Base-by-base conservation (phyloP, 2,888 invertebrate genomes). In the Lochmaea capreae region DNA sequence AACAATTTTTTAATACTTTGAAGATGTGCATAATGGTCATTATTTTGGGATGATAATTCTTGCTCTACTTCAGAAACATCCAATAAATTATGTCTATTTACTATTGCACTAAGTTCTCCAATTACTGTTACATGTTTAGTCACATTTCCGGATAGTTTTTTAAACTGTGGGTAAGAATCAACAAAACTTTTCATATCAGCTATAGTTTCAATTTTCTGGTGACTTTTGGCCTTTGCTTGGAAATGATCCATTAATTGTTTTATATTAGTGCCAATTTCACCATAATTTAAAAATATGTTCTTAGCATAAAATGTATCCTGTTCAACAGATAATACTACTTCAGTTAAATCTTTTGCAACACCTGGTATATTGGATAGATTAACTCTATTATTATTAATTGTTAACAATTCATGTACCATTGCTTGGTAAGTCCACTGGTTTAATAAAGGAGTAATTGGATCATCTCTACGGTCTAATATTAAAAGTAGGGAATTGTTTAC, bases 361-460 rank as follows among this genome's bases (percentile, higher is more conserved):
- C 79, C 96, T 14, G 95, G 93, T 39, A 96, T 91, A 78, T 93
- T 91, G 0, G 95, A 93, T 76, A 99, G 90, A 86, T 94, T 96
- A 39, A 99, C 98, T 73, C 98, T 92, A 88, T 98, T 97, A 87
- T 97, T 98, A 83, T 93, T 93, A 78, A 99, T 97, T 0, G 93
- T 93, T 58, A 99, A 87, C 68, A 99, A 87, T 87, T 99, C 99
- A 87, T 99, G 99, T 11, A 99, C 97, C 99, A 99, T 99, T 2
- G 99, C 99, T 87, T 99, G 99, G 88, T 99, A 99, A 0, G 99
- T 99, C 99, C 99, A 99, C 90, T 97, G 91, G 87, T 96, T 97
- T 43, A 99, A 88, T 71, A 99, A 88, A 0, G 99, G 99, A 0
- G 99, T 98, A 9, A 99, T 94, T 0, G 98, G 95, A 88, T 99